A percentile compares a stretch with the other conserved stretches of the same genome.
phyloP scores from a whole-genome alignment of 64 coral and sea anemone genomes.

The Hydrozoanthus tunicans region DNA sequence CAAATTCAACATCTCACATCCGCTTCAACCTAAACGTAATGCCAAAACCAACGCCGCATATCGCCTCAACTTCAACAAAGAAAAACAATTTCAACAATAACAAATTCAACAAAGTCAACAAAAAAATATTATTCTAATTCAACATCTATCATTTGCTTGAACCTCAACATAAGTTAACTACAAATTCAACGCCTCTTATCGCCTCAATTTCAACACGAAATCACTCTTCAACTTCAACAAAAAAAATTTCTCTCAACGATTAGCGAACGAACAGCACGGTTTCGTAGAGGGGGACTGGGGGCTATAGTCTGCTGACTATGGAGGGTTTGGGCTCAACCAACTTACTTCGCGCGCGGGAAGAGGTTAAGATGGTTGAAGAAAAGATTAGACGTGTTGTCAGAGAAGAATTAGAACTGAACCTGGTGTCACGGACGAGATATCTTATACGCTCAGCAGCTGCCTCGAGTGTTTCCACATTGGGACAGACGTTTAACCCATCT shows the following conservation, averaged over 20 bases:
- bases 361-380: not conserved
- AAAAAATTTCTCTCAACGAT: not conserved
- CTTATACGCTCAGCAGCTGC: conserved; percentile 48
- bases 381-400: not conserved
- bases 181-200: not conserved
- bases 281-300: not conserved
- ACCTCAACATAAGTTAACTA: not conserved
- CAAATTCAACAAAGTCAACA: not conserved
- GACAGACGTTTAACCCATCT: conserved; percentile 39
- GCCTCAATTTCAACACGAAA: not conserved
- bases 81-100: not conserved
- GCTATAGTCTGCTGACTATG: not conserved
- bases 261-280: not conserved
- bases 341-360: not conserved
- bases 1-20: no score
- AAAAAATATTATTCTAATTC: not conserved
- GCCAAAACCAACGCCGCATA: not conserved
- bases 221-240: not conserved
- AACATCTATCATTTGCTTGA: not conserved
- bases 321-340: not conserved
- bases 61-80: not conserved
- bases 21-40: no score
- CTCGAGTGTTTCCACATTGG: conserved; percentile 15
- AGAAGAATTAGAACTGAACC: conserved; percentile 45
- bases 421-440: conserved; percentile 51